Percentiles rank a stretch among this genome's conserved stretches.
These are phyloP conservation scores for Ceuthmochares aereus DNA, from an alignment of 2,113 vertebrate genomes.

Conservation along the genomic window DNA sequence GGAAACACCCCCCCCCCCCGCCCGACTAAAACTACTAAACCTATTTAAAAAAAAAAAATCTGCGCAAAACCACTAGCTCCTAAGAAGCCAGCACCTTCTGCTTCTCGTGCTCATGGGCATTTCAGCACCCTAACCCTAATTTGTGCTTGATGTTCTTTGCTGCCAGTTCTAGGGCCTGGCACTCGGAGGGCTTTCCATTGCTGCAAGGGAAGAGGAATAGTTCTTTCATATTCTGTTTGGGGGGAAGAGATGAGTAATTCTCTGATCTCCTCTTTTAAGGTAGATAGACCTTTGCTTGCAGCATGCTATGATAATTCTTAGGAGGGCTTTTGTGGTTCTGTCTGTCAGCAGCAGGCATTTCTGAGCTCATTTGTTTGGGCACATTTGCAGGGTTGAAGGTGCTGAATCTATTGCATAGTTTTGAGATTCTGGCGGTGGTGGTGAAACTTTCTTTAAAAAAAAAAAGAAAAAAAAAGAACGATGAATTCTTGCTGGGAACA, in stretches of 20 bases:
- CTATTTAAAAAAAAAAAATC: conserved; percentile 18
- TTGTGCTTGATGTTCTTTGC: not conserved
- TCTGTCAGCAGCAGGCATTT: not conserved
- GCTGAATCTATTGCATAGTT: not conserved
- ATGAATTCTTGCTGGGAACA: not conserved
- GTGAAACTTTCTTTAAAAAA: not conserved
- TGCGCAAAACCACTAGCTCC: not conserved
- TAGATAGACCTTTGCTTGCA: not conserved
- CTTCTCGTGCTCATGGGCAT: not conserved
- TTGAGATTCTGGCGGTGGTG: not conserved
- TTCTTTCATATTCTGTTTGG: not conserved
- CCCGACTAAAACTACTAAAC: conserved; percentile 33
- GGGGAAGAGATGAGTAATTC: not conserved
- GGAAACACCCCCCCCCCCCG: not conserved
- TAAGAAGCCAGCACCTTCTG: not conserved
- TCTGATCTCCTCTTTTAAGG: not conserved
- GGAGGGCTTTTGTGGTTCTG: not conserved
- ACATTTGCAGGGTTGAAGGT: not conserved
- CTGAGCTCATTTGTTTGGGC: not conserved
- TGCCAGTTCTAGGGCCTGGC: not conserved
- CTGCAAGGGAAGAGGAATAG: not conserved
- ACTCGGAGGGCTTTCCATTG: not conserved
- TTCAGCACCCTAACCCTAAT: not conserved
- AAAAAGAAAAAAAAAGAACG: too few species aligned
- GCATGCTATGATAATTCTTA: not conserved